Conservation (phyloP, 2,113 vertebrate species). For the Rhizomys pruinosus region DNA sequence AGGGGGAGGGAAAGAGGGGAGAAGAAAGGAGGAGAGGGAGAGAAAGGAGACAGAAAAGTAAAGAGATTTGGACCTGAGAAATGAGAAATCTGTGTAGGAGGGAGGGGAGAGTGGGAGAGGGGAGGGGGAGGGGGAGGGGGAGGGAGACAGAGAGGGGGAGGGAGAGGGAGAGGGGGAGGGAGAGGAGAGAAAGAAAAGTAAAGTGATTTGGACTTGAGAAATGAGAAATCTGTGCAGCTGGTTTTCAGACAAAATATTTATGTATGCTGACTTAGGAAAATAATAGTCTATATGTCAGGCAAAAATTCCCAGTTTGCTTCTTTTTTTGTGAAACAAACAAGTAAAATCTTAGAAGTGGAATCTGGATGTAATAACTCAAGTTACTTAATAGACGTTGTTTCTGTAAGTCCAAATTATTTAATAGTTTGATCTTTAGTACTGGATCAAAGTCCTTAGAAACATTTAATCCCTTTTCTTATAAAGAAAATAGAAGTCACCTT, state of each 20-base stretch:
- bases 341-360: neutral
- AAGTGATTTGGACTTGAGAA: neutral
- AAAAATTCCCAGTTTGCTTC: neutral
- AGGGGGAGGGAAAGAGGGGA: too few relatives aligned
- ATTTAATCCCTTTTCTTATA: neutral
- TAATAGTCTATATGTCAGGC: neutral
- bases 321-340: too few relatives aligned
- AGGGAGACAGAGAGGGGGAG: too few relatives aligned
- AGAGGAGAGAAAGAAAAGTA: too few relatives aligned
- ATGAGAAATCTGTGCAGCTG: neutral
- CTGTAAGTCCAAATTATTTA: slow-evolving; percentile 11
- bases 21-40: too few relatives aligned
- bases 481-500: neutral
- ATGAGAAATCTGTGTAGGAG: too few relatives aligned
- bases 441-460: neutral
- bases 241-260: slow-evolving; percentile 44
- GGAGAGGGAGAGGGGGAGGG: too few relatives aligned
- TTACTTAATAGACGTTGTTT: neutral
- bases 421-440: neutral
- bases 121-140: too few relatives aligned
- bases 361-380: neutral
- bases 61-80: too few relatives aligned
- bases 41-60: too few relatives aligned
- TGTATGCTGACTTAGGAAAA: slow-evolving; percentile 37
- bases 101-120: too few relatives aligned